Conservation (phyloP, 2,797 vertebrate species). For the Momotus momota region DNA sequence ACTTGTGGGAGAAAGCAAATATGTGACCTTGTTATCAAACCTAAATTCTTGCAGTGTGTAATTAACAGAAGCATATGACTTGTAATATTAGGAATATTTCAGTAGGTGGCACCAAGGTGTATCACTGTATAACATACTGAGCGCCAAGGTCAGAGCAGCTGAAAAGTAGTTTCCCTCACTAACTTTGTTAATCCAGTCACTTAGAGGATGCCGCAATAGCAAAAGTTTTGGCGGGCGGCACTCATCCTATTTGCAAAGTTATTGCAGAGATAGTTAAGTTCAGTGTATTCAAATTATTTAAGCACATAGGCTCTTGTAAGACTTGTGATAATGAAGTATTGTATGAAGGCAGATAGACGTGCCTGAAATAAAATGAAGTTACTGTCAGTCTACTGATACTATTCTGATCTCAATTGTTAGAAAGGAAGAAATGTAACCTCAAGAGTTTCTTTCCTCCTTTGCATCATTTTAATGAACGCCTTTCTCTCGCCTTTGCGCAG, state of each 20-base stretch:
- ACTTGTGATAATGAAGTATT: neutral
- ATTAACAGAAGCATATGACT: neutral
- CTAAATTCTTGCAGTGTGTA: neutral
- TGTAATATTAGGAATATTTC: neutral
- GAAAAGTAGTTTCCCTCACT: neutral
- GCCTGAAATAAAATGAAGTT: neutral
- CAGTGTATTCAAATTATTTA: neutral
- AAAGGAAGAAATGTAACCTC: neutral
- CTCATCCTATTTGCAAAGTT: neutral
- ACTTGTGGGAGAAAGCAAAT: neutral
- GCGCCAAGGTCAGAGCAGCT: neutral
- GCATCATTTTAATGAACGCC: neutral
- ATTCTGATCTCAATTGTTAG: neutral
- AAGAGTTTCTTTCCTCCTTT: neutral
- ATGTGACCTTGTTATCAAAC: neutral
- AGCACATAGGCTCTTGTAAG: neutral
- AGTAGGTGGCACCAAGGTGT: constrained; percentile 22
- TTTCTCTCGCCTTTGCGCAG: neutral
- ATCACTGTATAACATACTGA: neutral
- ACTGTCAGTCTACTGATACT: neutral
- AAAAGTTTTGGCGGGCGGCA: neutral
- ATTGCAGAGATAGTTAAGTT: neutral
- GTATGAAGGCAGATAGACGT: neutral
- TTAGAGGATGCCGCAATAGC: neutral
- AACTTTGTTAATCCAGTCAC: neutral